Conservation (phyloP, 2,888 invertebrate genomes). For the Drosophila neotestacea region DNA sequence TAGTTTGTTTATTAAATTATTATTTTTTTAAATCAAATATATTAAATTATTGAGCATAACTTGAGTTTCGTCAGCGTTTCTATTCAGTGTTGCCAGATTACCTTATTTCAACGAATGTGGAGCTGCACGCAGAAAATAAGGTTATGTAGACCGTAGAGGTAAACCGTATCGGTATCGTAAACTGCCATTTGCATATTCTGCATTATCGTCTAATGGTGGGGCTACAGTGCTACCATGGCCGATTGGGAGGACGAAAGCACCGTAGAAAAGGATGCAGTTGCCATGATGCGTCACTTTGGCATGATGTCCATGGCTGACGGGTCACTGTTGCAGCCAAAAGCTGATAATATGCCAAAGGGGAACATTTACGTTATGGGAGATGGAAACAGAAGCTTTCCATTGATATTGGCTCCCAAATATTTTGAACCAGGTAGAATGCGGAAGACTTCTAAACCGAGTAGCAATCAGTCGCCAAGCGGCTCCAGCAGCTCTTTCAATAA, state of each 20-base stretch:
- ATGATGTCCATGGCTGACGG: conserved; percentile 62
- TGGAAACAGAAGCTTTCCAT: conserved; percentile 64
- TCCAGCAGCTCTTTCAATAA: background rate
- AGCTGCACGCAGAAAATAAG: conserved; percentile 36
- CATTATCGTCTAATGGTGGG: conserved; percentile 55
- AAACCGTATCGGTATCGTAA: too few relatives aligned
- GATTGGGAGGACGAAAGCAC: conserved; percentile 79
- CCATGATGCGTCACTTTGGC: conserved; percentile 80
- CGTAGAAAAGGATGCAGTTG: conserved; percentile 76
- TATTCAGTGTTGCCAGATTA: background rate
- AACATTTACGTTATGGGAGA: conserved; percentile 61
- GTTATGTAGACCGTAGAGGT: conserved; percentile 45
- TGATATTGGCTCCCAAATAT: conserved; percentile 71
- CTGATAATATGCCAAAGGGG: conserved; percentile 44
- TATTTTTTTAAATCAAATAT: too few relatives aligned
- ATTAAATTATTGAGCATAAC: too few relatives aligned
- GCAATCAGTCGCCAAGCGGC: background rate
- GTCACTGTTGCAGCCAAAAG: conserved; percentile 14
- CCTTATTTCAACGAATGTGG: too few relatives aligned
- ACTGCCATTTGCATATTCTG: conserved; percentile 18
- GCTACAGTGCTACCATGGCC: conserved; percentile 71
- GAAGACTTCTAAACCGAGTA: background rate
- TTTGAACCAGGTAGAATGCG: conserved; percentile 62
- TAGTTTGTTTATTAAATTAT: too few relatives aligned
- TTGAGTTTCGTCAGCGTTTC: too few relatives aligned